Base-by-base conservation (phyloP, 2,888 invertebrate genomes). In the Autographa pulchrina region DNA sequence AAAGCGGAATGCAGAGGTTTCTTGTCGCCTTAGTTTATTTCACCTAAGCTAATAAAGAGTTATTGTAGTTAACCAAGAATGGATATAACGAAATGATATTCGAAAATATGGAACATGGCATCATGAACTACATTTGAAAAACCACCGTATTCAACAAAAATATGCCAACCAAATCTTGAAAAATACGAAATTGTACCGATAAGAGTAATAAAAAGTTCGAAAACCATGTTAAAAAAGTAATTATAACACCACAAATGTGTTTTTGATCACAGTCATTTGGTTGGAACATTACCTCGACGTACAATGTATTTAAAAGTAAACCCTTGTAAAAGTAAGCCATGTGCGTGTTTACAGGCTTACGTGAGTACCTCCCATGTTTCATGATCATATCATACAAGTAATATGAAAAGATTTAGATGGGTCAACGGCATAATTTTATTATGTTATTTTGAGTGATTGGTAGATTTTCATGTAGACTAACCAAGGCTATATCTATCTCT, bases 341-440 rank as follows among this genome's bases (percentile, higher is more conserved):
- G 65, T 20, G 65, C 60, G 69, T 60, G 65, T 41, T 38, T 38
- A 56, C 31, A 14, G 48, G 13, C 35, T 61, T n/a, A 32, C 59
- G 59, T n/a, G 59, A 16, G 18, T 18, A 38, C 35, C 20, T 18
- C 61, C 18, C 18, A 61, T 35, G 18, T 68, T 68, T 61, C 25
- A 56, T 62, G 67, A 62, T 38, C 61, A 32, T 61, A 18, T 41
- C 54, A 56, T 25, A 61, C 38, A 35, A 35, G 38, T 61, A 35
- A 61, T 59, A 61, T 61, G 61, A 61, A 63, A 31, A 18, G 56
- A 56, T 16, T n/a, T 43, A 20, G 31, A 61, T 54, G 61, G 38
- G 41, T 61, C 54, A 56, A 62, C 32, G 20, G 25, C 20, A 56
- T 56, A 56, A 56, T 56, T 1, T 20, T 25, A 13, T 20, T 13